Evolutionary conservation across 30 jellyfish, hydroid and myxozoan species (phyloP), one percentile per base, ranked within the genome.

Genomic region (Cassiopea xamachana): DNA sequence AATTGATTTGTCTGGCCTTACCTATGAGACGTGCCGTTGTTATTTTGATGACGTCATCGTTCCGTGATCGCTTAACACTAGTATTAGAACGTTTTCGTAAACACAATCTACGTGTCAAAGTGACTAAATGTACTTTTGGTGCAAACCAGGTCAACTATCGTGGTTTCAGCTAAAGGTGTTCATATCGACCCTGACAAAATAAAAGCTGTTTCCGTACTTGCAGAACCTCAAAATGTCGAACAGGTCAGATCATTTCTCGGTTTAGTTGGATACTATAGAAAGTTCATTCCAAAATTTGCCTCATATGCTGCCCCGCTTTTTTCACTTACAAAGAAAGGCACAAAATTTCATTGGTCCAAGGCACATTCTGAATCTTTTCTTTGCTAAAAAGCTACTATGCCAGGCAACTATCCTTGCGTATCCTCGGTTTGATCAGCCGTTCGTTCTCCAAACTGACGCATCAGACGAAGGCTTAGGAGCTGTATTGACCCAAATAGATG

Each of bases 11-110:
- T 79, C 96, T 1, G 92, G 95, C 39, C 86, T 67, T 1, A 77
- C 92, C 49, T 86, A 70, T 71, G 90, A 69, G 17, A 80, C 89
- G 1, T 86, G 89, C 46, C 81, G 85, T 1, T 87, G 83, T 45
- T 92, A 92, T 80, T 86, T 92, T 79, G 92, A 92, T 92, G 95
- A 85, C 67, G 81, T 84, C 55, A 83, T 76, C 48, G 47, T 75
- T 7, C 83, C 84, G 49, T 46, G 90, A 60, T 5, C 79, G 87
- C 1, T 48, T 90, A 3, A 9, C 73, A 2, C 2, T 77, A 1
- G 94, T 83, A 1, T 51, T 90, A 3, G 7, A 60, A 2, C 58
- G 86, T 50, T 75, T 90, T 61, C 68, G 94, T 8, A 46, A 39
- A 44, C 88, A 71, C 55, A 77, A 83, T 77, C 45, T 90, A 70